These are phyloP conservation scores for Streptopelia turtur DNA, from an alignment of 2,797 vertebrate species.

Conservation along the genomic window DNA sequence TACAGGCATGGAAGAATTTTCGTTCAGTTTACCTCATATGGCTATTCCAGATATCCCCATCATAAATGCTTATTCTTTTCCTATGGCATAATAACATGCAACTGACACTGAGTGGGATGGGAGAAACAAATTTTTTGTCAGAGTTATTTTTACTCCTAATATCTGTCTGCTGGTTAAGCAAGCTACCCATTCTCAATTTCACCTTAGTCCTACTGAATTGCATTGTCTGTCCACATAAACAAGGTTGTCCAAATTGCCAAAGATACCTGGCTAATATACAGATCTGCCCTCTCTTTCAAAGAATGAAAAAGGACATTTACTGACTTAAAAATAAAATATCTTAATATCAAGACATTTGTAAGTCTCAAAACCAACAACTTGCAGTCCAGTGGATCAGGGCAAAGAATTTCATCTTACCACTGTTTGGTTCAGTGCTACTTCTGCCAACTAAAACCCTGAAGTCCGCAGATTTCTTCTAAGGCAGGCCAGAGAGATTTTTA, in stretches of 20 bases:
- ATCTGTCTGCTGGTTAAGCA: not conserved
- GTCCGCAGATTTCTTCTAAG: not conserved
- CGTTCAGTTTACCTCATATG: not conserved
- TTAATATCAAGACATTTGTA: not conserved
- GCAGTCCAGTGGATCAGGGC: not conserved
- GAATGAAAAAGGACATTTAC: not conserved
- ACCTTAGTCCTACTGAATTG: not conserved
- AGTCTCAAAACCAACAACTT: not conserved
- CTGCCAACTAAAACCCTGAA: not conserved
- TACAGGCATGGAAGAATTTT: not conserved
- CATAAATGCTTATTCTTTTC: not conserved
- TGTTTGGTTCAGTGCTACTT: not conserved
- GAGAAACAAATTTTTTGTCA: not conserved
- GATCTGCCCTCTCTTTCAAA: not conserved
- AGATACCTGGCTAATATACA: not conserved
- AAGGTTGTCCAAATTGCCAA: not conserved
- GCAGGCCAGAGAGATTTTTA: not conserved
- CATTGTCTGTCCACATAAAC: not conserved
- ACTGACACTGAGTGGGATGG: not conserved
- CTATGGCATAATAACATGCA: not conserved
- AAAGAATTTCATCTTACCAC: not conserved
- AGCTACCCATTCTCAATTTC: not conserved
- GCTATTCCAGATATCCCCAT: not conserved
- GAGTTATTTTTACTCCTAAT: not conserved
- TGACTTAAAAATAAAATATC: not conserved